Percentiles rank a stretch among this genome's conserved stretches.
phyloP scores from a whole-genome alignment of 2,797 vertebrate species.

The Pteropus rufus region DNA sequence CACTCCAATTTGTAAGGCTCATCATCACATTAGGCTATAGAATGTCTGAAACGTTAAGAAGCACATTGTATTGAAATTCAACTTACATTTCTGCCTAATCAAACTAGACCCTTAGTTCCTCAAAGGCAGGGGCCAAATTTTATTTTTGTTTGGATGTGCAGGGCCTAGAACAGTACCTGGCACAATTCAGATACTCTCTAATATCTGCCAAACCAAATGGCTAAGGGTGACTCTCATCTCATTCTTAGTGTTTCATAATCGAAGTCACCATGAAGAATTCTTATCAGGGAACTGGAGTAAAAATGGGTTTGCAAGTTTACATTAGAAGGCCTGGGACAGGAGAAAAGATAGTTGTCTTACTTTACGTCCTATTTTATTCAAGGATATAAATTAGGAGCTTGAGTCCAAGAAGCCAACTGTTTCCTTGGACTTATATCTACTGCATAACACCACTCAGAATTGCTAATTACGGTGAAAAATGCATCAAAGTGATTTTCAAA shows the following conservation, averaged over 20 bases:
- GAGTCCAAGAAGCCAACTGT: constrained; percentile 4
- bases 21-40: not conserved
- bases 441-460: not conserved
- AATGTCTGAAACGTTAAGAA: not conserved
- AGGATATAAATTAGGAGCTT: not conserved
- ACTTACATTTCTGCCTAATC: not conserved
- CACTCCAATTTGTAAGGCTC: not conserved
- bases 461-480: not conserved
- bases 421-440: not conserved
- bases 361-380: constrained; percentile 37
- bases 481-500: constrained; percentile 1
- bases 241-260: not conserved
- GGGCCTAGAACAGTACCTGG: not conserved
- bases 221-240: not conserved
- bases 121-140: not conserved
- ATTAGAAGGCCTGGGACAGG: not conserved
- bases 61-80: not conserved
- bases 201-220: not conserved
- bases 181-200: not conserved
- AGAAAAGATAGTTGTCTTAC: not conserved
- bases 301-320: not conserved
- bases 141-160: not conserved
- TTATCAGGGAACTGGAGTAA: not conserved
- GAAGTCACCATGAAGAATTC: not conserved
- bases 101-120: not conserved